Base-by-base conservation (phyloP, 2,888 invertebrate genomes). In the Ecdyonurus torrentis region DNA sequence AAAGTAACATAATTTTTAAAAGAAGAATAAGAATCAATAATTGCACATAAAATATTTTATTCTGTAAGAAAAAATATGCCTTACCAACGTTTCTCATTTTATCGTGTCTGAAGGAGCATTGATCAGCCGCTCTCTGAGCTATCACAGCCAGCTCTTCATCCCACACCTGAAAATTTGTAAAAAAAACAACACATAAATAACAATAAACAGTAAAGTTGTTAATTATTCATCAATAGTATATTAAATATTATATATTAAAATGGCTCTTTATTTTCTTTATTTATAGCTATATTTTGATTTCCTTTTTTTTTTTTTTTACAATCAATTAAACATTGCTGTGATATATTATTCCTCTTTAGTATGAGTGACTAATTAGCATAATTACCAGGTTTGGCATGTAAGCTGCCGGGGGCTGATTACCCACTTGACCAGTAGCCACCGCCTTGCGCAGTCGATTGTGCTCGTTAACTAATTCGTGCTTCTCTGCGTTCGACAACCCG, bases 51-150 rank as follows among this genome's bases (percentile, higher is more conserved):
- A n/a, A n/a, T n/a, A n/a, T n/a, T n/a, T n/a, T n/a, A n/a, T n/a
- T n/a, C n/a, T n/a, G n/a, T n/a, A n/a, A n/a, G n/a, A n/a, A n/a
- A n/a, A n/a, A n/a, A n/a, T n/a, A n/a, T n/a, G 65, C 79, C 82
- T 81, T 76, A 85, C 85, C 77, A 70, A 81, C 80, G 69, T 81
- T 77, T 66, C 83, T 74, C 59, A 74, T 79, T 23, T 81, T 79
- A 73, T 91, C 91, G 73, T 93, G 93, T 37, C 83, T 83, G 63
- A 89, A 85, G 67, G 82, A 81, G 72, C 93, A 93, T 66, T 85
- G 82, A 69, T 87, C 84, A 0, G 92, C 86, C 87, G 92, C 91
- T 69, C 82, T 79, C 72, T 93, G 92, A 1, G 93, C 91, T 61
- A 83, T 80, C 20, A 78, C 77, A 55, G 92, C 92, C 70, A 93